Percentiles rank a stretch among this genome's conserved stretches.
Conservation (phyloP, 2,888 invertebrate species). For the Sturmia bella region DNA sequence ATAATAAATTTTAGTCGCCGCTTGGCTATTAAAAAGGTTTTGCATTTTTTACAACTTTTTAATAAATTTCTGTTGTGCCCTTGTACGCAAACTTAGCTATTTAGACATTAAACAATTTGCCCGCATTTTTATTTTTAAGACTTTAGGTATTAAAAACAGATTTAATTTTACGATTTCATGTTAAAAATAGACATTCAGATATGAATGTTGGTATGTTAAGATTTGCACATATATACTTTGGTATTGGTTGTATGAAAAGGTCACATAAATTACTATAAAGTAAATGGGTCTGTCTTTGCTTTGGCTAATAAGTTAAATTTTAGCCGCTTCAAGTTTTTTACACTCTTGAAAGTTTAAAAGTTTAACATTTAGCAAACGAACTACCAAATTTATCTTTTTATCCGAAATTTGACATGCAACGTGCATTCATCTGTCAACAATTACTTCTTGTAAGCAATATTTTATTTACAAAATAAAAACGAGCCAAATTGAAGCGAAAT, state of each 20-base stretch:
- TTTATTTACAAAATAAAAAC: conserved; percentile 21
- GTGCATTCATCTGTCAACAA: conserved; percentile 80
- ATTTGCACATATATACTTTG: conserved; percentile 41
- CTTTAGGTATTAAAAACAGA: conserved; percentile 36
- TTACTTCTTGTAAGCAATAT: conserved; percentile 73
- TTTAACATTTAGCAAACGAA: conserved; percentile 59
- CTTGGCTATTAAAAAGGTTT: too few species aligned
- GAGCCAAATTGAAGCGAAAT: neutral
- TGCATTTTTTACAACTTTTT: too few species aligned
- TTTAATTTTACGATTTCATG: conserved; percentile 36
- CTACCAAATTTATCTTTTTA: conserved; percentile 70
- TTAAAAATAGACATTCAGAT: neutral
- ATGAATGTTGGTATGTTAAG: conserved; percentile 21
- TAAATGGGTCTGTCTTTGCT: conserved; percentile 19
- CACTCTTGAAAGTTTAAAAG: conserved; percentile 40
- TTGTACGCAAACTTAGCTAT: neutral
- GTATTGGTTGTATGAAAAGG: conserved; percentile 55
- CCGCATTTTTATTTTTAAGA: conserved; percentile 27
- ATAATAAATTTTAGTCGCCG: too few species aligned
- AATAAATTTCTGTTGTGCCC: too few species aligned
- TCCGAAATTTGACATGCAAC: conserved; percentile 77
- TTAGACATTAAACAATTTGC: conserved; percentile 27
- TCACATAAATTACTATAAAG: conserved; percentile 44
- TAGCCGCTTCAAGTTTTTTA: conserved; percentile 16
- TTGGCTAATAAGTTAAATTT: neutral